Base-by-base conservation (phyloP, 2,797 vertebrate genomes). In the Gambusia yucatana region DNA sequence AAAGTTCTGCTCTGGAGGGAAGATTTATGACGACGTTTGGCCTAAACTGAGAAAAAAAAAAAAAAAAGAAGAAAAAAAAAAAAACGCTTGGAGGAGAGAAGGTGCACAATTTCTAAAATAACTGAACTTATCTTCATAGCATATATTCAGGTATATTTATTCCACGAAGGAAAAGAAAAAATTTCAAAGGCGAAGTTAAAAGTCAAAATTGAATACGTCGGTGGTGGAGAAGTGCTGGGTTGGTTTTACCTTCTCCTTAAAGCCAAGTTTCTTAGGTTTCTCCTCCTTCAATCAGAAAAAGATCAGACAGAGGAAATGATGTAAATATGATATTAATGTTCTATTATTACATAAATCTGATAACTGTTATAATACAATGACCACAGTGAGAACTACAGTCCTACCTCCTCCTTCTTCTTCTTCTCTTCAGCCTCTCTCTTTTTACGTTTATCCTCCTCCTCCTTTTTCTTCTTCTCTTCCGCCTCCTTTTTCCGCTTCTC, bases 241-340 rank as follows among this genome's bases (percentile, higher is more conserved):
- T 73, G 6, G n/a, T 74, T 80, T 88, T 90, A 96, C 95, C 93
- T 94, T 95, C 47, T 95, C 95, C 80, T 94, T 94, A 7, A 94
- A 86, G 28, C 94, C 94, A 79, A 92, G 88, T 77, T 72, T 92
- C 86, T 95, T 96, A 0, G 79, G 81, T 79, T 95, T 96, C 80
- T 95, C 94, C 74, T 94, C 93, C 93, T 95, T 92, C 39, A 41
- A 16, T 57, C 13, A 50, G 36, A 74, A n/a, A 82, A 52, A 39
- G 41, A 50, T 84, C 30, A 88, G 5, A 81, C 10, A 55, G 7
- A 28, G 72, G 30, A 41, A 78, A 77, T 0, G 71, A 73, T 75
- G 13, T 4, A 57, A n/a, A 28, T 4, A 4, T 55, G 52, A 55
- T n/a, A 57, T 52, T 52, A 52, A 52, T 52, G 8, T 52, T 52